Base-by-base conservation (phyloP, 2,888 invertebrate species). In the Rhyacophila evoluta region DNA sequence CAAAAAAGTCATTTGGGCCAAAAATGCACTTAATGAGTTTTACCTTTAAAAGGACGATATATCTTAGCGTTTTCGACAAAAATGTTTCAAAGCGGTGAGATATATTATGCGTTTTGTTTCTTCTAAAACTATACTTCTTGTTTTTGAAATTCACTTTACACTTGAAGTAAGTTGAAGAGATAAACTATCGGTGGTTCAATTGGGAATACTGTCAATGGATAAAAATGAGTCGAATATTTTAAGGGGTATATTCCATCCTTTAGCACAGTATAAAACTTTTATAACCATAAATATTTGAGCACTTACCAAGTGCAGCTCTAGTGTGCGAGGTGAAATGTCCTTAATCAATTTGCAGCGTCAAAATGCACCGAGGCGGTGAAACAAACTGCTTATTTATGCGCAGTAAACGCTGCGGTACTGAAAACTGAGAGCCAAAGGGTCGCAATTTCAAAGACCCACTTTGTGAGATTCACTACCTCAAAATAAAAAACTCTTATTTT, bases 341-440 rank as follows among this genome's bases (percentile, higher is more conserved):
- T 69, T 69, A 75, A 69, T 75, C 75, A 75, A 75, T 75, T 28
- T 29, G 27, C 37, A 37, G 75, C 70, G 38, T 6, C 28, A 29
- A 33, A 39, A 37, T 74, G 74, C 74, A 74, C 39, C 67, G 67
- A 68, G 12, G 37, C 10, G 38, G 11, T 72, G 68, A 74, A 37
- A 38, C 68, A 33, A 55, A 69, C 39, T 37, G 78, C 75, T 73
- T 79, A 79, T 79, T 79, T 79, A 75, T 68, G 79, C 72, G 69
- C 75, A 29, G 68, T 73, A 75, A 73, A 72, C 37, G 37, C 68
- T 67, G 72, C 72, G 72, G 72, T 11, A 37, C 67, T 67, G 67
- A 74, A 39, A 36, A 36, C 72, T 72, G 37, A 72, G 19, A 36
- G 38, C 36, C 19, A 55, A 55, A 55, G 55, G 55, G 55, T 55